These are phyloP conservation scores for Meloidogyne floridensis DNA, from an alignment of 1,140 invertebrate species.

Conservation along the genomic window DNA sequence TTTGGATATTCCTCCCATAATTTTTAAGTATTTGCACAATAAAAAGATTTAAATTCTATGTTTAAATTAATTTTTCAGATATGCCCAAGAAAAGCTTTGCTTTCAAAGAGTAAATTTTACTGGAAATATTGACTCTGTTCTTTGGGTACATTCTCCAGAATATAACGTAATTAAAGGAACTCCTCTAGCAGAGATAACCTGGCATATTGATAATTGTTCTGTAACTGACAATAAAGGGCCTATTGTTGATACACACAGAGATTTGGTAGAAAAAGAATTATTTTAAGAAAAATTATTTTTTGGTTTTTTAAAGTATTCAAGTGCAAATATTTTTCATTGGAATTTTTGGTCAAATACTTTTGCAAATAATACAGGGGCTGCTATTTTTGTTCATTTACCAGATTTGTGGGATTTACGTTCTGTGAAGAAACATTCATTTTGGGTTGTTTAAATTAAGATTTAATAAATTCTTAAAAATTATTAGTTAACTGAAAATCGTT, in stretches of 20 bases:
- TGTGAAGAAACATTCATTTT: constrained; percentile 87
- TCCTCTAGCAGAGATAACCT: constrained; percentile 74
- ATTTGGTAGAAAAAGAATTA: constrained; percentile 70
- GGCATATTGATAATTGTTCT: constrained; percentile 72
- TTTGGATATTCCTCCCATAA: too few relatives aligned
- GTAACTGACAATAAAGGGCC: constrained; percentile 79
- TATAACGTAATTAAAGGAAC: constrained; percentile 67
- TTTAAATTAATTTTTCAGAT: constrained; percentile 40
- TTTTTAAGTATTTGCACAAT: too few relatives aligned
- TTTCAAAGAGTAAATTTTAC: constrained; percentile 66
- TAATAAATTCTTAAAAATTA: neutral
- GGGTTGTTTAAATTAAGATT: constrained; percentile 69
- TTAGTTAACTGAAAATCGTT: constrained; percentile 62
- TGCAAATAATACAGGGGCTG: constrained; percentile 80
- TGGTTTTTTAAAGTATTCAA: constrained; percentile 71
- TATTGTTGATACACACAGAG: constrained; percentile 82
- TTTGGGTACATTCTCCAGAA: constrained; percentile 64
- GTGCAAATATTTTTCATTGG: constrained; percentile 92
- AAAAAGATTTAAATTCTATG: too few relatives aligned
- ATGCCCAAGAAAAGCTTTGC: constrained; percentile 62
- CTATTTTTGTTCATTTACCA: constrained; percentile 81
- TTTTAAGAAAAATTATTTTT: neutral
- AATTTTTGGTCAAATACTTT: constrained; percentile 83
- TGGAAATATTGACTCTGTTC: constrained; percentile 58
- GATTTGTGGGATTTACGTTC: constrained; percentile 93